Evolutionary conservation across 1,140 invertebrate genomes (phyloP), one percentile per base, ranked within the genome.

Genomic region (Dendrolimus punctatus): DNA sequence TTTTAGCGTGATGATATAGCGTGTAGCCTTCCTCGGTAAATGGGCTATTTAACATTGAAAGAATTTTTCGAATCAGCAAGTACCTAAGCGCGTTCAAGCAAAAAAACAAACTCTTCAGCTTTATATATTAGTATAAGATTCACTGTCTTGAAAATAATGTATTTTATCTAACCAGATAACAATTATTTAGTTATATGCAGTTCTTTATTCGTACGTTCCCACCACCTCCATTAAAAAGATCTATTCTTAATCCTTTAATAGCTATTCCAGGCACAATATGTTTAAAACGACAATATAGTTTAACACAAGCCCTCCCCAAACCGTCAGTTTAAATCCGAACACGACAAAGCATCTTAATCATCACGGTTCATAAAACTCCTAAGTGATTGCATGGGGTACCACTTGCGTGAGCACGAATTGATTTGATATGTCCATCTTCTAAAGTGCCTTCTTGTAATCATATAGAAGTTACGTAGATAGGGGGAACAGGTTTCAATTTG

Each of bases 341-440:
- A 74, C 70, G 68, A 82, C 76, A 80, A 80, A 81, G 82, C 82
- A 82, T 86, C 83, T 86, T 84, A 81, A 86, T 86, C 78, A 83
- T 80, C 76, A 72, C 80, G 80, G 60, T 74, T 83, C 82, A 86
- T 86, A 83, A 80, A 86, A 78, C 76, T 73, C 71, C 81, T 84
- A 84, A 86, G 80, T 86, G 80, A 86, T 86, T 84, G 71, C 76
- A 61, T 75, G 60, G 73, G 74, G 80, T 73, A 68, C 70, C 65
- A 69, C 68, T 78, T 71, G 80, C 77, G 73, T 85, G 76, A 75
- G 66, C 64, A 66, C 58, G 62, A 81, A 81, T 82, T 79, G 77
- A 85, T 83, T 83, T 76, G 53, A 56, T 74, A 73, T 75, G 70
- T 73, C 72, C 73, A 79, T 79, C 74, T 73, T 69, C 57, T 75